Evolutionary conservation across 92 coral and sea anemone species (phyloP), one percentile per base, ranked within the genome.

Genomic region (Virgularia gustaviana): DNA sequence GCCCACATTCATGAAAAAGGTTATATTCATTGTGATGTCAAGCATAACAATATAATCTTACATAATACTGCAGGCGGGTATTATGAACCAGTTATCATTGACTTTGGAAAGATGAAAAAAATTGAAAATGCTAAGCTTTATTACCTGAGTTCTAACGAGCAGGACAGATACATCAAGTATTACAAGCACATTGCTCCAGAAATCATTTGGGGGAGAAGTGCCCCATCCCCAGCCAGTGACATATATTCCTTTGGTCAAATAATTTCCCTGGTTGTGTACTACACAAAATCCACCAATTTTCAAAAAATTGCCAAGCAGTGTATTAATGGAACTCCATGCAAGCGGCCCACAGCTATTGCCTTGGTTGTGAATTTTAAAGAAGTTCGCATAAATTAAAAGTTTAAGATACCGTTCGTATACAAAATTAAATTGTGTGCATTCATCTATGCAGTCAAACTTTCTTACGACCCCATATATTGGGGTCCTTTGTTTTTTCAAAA

Each of bases 181-280:
- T 18, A 59, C 20, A 38, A 43, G 28, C 86, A 85, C 28, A 64
- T 80, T 34, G 81, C 85, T 10, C 82, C 78, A 45, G 88, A 84
- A 60, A 36, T 84, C 7, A 77, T 84, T 19, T 30, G 76, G 5
- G 89, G 89, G 9, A 85, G 81, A 42, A 78, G 75, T 11, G 24
- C 72, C 6, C 85, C 76, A 12, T 81, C 86, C 12, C 32, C 59
- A 41, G 89, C 89, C 3, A 75, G 80, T 81, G 89, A 85, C 49
- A 55, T 85, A 24, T 85, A 85, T 71, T 77, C 65, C 35, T 81
- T 81, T 80, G 89, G 89, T 16, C 45, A 65, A 47, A 23, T 85
- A 1, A 65, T 85, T 64, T 81, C 83, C 18, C 37, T 81, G n/a
- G 24, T 82, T 15, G 79, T 79, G 30, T 59, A 83, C 39, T 38